Evolutionary conservation across 2,888 invertebrate genomes (phyloP), one percentile per base, ranked within the genome.

Genomic region (Macaria liturata): DNA sequence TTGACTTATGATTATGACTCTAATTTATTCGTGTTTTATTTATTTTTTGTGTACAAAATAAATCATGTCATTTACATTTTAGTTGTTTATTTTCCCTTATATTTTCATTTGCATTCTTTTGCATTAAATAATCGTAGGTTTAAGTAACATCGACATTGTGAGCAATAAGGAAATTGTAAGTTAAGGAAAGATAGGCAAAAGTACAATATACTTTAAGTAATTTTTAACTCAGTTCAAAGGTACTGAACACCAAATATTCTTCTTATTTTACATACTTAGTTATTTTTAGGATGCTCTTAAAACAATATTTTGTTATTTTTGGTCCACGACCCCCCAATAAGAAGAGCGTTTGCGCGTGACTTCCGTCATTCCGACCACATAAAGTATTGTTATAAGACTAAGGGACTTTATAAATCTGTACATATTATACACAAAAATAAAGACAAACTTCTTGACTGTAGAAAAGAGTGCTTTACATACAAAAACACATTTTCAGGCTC

Each of bases 151-250:
- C 46, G 44, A 32, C 42, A 46, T 39, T 52, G 44, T 50, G 52
- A 50, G 51, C 62, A 61, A 60, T 67, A 61, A 40, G 9, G 43
- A 9, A 37, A 44, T 45, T 4, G 4, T 52, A 46, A 46, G 8
- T 50, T 49, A 59, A 42, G 62, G 55, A 48, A 57, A 34, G 34
- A 34, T 34, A 53, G 37, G 48, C 53, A 54, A 61, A 37, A 47
- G 40, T 54, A 57, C 74, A 75, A 74, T 79, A 78, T 79, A 79
- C 80, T 83, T 81, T 82, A 78, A 82, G 80, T 78, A 72, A 74
- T 56, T n/a, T 6, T 39, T 51, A 37, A 42, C 20, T 20, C 1
- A 20, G 20, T 20, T 20, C 5, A 32, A 32, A 46, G 37, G 32
- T 9, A 32, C 9, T 8, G 1, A 40, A 39, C 34, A 3, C 4